A percentile compares a stretch with the other conserved stretches of the same genome.
phyloP scores from a whole-genome alignment of 2,113 vertebrate species.

The Myodes glareolus region DNA sequence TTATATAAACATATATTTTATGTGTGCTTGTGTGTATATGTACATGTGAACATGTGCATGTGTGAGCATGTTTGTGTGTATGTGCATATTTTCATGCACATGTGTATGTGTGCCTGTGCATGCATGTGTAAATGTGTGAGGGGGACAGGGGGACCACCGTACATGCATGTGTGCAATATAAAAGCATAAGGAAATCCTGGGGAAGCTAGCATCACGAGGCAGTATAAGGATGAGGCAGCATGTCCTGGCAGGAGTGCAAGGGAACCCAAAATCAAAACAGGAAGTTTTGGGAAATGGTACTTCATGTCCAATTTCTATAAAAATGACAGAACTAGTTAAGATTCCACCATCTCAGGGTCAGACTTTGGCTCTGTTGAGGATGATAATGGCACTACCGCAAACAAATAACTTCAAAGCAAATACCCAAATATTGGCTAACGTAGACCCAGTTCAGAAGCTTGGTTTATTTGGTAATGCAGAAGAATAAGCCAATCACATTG shows the following conservation, averaged over 20 bases:
- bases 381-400: conserved; percentile 43
- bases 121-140: no score
- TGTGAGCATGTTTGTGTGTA: neutral
- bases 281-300: neutral
- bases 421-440: conserved; percentile 71
- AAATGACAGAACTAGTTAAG: conserved; percentile 55
- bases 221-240: neutral
- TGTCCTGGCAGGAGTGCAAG: neutral
- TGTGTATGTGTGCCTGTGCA: neutral
- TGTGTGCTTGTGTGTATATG: neutral
- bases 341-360: conserved; percentile 64
- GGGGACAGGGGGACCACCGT: no score
- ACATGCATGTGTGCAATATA: neutral
- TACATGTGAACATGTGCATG: neutral
- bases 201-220: neutral
- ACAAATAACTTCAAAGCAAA: conserved; percentile 68
- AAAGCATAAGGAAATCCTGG: neutral
- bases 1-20: neutral
- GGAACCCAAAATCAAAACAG: conserved; percentile 23
- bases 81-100: neutral
- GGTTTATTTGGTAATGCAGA: conserved; percentile 69
- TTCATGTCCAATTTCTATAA: neutral
- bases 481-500: conserved; percentile 58
- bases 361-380: conserved; percentile 54
- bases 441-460: conserved; percentile 73